phyloP scores from a whole-genome alignment of 2,797 vertebrate genomes.

The Syncerus caffer region DNA sequence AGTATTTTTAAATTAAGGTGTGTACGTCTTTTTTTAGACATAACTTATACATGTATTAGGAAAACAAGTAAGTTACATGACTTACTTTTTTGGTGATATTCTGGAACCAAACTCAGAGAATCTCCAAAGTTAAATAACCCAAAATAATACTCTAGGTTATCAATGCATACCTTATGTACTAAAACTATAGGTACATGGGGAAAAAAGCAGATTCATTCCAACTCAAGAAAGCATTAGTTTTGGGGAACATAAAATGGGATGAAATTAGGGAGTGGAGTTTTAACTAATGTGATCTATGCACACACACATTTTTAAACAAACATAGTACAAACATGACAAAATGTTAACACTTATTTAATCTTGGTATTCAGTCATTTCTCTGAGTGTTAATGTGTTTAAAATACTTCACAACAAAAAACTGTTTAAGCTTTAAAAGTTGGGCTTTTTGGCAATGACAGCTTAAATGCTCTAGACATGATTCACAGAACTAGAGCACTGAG shows the following conservation, averaged over 20 bases:
- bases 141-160: not conserved
- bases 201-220: not conserved
- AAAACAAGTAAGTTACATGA: not conserved
- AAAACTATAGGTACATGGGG: not conserved
- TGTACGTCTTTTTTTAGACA: not conserved
- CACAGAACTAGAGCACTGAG: not conserved
- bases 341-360: not conserved
- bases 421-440: not conserved
- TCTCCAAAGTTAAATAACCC: not conserved
- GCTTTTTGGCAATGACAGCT: not conserved
- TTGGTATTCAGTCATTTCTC: not conserved
- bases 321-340: not conserved
- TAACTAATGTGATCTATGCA: not conserved
- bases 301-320: not conserved
- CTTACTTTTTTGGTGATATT: not conserved
- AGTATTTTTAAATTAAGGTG: not conserved
- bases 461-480: not conserved
- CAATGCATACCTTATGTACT: not conserved
- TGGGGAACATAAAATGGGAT: not conserved
- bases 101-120: not conserved
- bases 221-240: not conserved
- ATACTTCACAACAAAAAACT: not conserved
- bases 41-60: not conserved
- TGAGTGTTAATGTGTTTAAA: not conserved
- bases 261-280: not conserved